These are phyloP conservation scores for Ichneumoninae sp. DNA, from an alignment of 2,888 invertebrate genomes.

Conservation along the genomic window DNA sequence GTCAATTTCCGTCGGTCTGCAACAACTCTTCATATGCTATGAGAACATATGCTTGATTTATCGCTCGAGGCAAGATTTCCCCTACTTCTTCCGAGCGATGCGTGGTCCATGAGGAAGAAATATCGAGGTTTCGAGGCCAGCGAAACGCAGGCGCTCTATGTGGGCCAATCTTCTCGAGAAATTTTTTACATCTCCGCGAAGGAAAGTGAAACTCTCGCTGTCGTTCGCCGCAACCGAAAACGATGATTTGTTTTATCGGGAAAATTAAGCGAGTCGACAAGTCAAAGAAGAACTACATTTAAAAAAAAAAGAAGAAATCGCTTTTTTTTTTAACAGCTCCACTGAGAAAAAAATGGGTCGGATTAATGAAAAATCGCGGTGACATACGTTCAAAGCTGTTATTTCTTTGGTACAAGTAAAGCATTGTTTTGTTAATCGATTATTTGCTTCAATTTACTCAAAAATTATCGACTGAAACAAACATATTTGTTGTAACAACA, in stretches of 20 bases:
- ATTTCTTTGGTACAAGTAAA: no score
- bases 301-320: no score
- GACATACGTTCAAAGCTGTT: no score
- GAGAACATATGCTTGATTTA: background rate
- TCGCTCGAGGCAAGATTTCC: constrained; percentile 3
- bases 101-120: background rate
- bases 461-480: no score
- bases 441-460: no score
- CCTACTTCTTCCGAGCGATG: background rate
- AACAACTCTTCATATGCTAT: background rate
- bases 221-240: constrained; percentile 8
- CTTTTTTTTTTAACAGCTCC: no score
- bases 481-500: no score
- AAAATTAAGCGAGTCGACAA: no score
- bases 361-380: no score
- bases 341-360: no score
- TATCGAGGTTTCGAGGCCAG: constrained; percentile 60
- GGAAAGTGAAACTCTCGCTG: constrained; percentile 57
- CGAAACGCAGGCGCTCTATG: constrained; percentile 37
- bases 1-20: background rate
- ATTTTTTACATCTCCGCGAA: constrained; percentile 5
- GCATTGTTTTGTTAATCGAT: no score
- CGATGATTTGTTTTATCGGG: background rate
- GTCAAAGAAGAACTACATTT: no score
- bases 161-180: constrained; percentile 15